phyloP scores from a whole-genome alignment of 2,888 invertebrate genomes.

The Himalopsyche japonica region DNA sequence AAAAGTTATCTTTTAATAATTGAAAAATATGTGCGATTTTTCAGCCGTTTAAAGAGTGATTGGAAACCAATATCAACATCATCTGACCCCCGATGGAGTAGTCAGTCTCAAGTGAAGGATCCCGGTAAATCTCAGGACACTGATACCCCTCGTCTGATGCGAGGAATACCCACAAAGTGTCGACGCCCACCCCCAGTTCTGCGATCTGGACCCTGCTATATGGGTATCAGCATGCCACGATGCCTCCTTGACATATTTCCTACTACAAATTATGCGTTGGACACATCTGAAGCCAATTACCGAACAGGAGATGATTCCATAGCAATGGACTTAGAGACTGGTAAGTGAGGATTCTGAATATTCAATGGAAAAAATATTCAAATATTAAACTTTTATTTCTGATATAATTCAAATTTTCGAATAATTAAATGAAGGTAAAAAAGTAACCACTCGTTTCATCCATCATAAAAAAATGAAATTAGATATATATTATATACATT shows the following conservation, averaged over 20 bases:
- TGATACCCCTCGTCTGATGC: neutral
- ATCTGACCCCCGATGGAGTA: conserved; percentile 22
- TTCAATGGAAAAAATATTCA: too few species aligned
- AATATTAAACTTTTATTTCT: too few species aligned
- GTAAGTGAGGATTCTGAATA: too few species aligned
- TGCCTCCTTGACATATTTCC: conserved; percentile 71
- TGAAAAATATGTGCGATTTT: conserved; percentile 8
- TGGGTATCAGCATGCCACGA: conserved; percentile 76
- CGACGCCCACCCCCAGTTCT: conserved; percentile 37
- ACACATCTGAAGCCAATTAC: conserved; percentile 9
- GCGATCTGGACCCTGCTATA: conserved; percentile 55
- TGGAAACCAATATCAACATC: conserved; percentile 54
- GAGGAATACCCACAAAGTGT: neutral
- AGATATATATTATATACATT: neutral
- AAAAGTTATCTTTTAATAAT: too few species aligned
- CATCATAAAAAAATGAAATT: too few species aligned
- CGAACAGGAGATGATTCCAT: conserved; percentile 29
- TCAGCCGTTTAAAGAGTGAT: conserved; percentile 56
- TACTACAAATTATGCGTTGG: conserved; percentile 44
- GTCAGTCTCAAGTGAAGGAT: neutral
- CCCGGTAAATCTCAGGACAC: neutral
- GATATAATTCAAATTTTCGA: too few species aligned
- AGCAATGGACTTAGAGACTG: conserved; percentile 15
- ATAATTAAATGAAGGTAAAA: too few species aligned
- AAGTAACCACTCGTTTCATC: too few species aligned